These are phyloP conservation scores for Caenorhabditis sp. DNA, from an alignment of 2,888 invertebrate genomes.

Conservation along the genomic window DNA sequence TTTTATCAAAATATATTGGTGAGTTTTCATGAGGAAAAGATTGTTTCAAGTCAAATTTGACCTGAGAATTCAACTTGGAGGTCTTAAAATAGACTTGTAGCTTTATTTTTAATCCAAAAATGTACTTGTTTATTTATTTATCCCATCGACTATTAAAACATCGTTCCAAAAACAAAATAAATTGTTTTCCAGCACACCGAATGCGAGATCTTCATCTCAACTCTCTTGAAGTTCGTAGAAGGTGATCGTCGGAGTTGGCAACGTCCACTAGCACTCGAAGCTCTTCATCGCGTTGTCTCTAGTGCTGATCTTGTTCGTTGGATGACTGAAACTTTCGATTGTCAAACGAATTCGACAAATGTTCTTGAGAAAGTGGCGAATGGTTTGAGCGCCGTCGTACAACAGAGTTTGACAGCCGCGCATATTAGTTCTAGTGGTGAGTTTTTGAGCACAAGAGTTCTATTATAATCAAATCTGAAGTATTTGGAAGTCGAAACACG, in stretches of 20 bases:
- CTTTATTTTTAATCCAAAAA: too few relatives aligned
- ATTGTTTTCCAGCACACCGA: constrained; percentile 80
- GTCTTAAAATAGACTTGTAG: too few relatives aligned
- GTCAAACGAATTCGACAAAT: constrained; percentile 79
- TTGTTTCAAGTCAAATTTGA: too few relatives aligned
- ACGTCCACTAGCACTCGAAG: constrained; percentile 90
- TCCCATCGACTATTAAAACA: too few relatives aligned
- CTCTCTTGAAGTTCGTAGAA: constrained; percentile 95
- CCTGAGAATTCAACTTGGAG: not conserved
- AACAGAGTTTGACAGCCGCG: constrained; percentile 77
- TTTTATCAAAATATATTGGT: constrained; percentile 74
- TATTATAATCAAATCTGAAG: too few relatives aligned
- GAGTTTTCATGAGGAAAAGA: not conserved
- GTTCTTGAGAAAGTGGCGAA: constrained; percentile 90
- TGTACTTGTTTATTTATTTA: too few relatives aligned
- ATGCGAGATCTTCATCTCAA: constrained; percentile 95
- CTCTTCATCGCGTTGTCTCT: constrained; percentile 84
- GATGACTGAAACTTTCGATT: constrained; percentile 93
- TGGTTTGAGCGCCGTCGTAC: constrained; percentile 90
- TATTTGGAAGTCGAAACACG: too few relatives aligned
- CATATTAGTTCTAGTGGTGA: constrained; percentile 41
- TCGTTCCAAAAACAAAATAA: constrained; percentile 3
- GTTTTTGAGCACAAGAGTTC: too few relatives aligned
- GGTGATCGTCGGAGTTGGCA: constrained; percentile 97
- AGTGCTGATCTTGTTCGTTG: constrained; percentile 73